These are phyloP conservation scores for Andrena fulva DNA, from an alignment of 2,888 invertebrate species.

Conservation along the genomic window DNA sequence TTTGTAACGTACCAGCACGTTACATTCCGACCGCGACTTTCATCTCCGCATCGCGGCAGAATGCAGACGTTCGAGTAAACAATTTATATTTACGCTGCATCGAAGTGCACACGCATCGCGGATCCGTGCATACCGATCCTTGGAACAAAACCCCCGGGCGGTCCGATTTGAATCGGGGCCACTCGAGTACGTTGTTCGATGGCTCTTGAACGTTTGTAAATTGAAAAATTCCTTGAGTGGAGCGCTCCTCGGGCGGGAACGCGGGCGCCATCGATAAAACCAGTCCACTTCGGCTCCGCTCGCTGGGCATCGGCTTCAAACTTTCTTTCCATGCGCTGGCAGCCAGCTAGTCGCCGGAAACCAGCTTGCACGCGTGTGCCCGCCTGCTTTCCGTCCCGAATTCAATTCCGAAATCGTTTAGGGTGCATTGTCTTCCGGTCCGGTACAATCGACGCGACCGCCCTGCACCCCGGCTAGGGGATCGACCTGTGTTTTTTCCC, in stretches of 20 bases:
- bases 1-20: constrained; percentile 38
- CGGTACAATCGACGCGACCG: constrained; percentile 39
- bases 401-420: constrained; percentile 34
- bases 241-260: neutral
- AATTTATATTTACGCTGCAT: constrained; percentile 45
- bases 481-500: constrained; percentile 8
- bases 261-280: neutral
- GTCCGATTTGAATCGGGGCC: neutral
- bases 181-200: constrained; percentile 2
- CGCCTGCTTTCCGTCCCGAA: neutral
- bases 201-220: neutral
- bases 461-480: neutral
- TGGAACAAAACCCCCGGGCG: neutral
- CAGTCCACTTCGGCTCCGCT: neutral
- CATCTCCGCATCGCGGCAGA: constrained; percentile 6
- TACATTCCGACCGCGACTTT: constrained; percentile 43
- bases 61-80: constrained; percentile 28
- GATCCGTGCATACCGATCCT: neutral
- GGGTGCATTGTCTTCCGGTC: constrained; percentile 9
- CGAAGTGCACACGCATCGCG: constrained; percentile 18
- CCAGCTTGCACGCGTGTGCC: neutral
- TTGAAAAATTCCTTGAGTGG: constrained; percentile 28
- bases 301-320: constrained; percentile 7
- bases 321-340: constrained; percentile 2
- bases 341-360: constrained; percentile 20